Evolutionary conservation across 2,888 invertebrate species (phyloP), one percentile per base, ranked within the genome.

Genomic region (Macaria liturata): DNA sequence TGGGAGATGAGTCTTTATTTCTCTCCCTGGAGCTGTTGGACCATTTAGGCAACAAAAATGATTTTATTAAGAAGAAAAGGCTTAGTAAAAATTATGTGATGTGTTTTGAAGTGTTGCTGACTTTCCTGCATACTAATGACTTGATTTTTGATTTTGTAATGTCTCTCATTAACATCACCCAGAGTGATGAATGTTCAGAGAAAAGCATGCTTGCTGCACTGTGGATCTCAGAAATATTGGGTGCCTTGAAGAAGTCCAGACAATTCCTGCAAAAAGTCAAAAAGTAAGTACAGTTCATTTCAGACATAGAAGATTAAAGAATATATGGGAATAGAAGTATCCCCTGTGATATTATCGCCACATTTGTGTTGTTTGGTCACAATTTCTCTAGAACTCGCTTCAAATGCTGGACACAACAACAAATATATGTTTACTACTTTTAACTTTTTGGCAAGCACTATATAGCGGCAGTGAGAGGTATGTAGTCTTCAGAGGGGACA

Each of bases 41-140:
- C 51, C 74, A 77, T 54, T 71, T 88, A 9, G 75, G 80, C 61
- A 67, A 71, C 61, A 67, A 71, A 46, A 69, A 65, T 53, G 71
- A 80, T 37, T 79, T 81, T 53, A 70, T 70, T 49, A 69, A 61
- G 3, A 78, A 70, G 46, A 73, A 70, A 34, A 71, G 66, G 52
- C 71, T 91, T 9, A 74, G 69, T 61, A 72, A 59, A 53, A 72
- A 72, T 46, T 91, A 88, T 76, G 70, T 86, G 8, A 78, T 83
- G 62, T 86, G 85, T 75, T 94, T 94, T 93, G 88, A 92, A 76
- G 82, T 87, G n/a, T 76, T 94, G 49, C 79, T 94, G 8, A 80
- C 81, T 50, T 85, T 93, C 60, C 71, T 95, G 9, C 92, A 93
- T 65, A 84, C 88, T 34, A 87, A 90, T 74, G 86, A 92, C 59